Conservation (phyloP, 2,113 vertebrate species). For the Thryonomys swinderianus region DNA sequence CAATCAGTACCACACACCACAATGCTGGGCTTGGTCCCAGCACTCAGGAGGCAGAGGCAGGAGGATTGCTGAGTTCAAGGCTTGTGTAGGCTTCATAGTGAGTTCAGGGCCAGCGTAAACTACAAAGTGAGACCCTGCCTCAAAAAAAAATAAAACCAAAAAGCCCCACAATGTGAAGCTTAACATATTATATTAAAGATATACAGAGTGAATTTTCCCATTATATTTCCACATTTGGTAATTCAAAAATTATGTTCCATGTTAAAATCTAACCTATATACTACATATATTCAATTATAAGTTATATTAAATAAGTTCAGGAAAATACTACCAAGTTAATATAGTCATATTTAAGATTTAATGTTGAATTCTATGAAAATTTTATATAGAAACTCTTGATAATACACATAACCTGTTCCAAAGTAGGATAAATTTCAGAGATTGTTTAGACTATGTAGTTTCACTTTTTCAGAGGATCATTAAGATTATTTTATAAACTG, state of each 20-base stretch:
- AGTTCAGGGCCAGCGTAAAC: no score
- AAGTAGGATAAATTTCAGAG: neutral
- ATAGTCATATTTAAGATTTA: neutral
- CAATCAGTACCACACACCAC: no score
- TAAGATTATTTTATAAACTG: constrained; percentile 23
- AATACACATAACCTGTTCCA: neutral
- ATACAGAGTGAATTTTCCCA: neutral
- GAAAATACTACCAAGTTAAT: constrained; percentile 12
- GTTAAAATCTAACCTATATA: neutral
- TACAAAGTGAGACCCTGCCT: no score
- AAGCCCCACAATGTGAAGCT: no score
- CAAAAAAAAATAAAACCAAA: no score
- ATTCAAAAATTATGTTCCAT: constrained; percentile 39
- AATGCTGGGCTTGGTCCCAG: no score
- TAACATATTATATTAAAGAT: neutral
- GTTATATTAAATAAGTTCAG: neutral
- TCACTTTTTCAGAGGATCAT: neutral
- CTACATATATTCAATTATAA: neutral
- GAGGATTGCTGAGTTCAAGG: no score
- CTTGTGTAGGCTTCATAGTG: no score
- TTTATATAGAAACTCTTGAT: neutral
- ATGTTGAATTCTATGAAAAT: neutral
- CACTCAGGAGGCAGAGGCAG: no score
- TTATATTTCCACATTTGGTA: neutral
- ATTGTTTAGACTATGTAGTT: neutral